Base-by-base conservation (phyloP, 2,113 vertebrate genomes). In the Oophaga pumilio region DNA sequence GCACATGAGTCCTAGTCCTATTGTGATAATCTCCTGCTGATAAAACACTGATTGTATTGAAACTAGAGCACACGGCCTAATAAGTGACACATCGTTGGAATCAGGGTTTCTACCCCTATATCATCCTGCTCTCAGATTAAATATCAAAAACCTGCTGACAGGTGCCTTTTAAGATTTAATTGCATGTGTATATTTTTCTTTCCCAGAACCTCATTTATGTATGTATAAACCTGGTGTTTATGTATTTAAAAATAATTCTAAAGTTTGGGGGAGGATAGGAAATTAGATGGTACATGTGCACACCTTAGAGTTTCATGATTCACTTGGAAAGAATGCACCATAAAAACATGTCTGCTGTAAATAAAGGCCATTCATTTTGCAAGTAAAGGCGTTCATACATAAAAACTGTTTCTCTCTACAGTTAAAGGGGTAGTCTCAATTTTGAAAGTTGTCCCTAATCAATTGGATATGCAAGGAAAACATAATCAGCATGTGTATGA, bases 271-370 rank as follows among this genome's bases (percentile, higher is more conserved):
- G 77, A 60, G 77, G 60, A 26, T 43, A 33, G 71, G 56, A 74
- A 33, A 85, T 17, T 22, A 15, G 28, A 57, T 33, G 8, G 53
- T 57, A 60, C 12, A 49, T 85, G 84, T 76, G 60, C 8, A 64
- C 43, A 85, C 84, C 69, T 62, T 53, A 22, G 73, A 76, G 57
- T 64, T 74, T 60, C 33, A 64, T 76, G 69, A 85, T 28, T 85
- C 84, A 85, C 33, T 85, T 64, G 84, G 84, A 74, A 43, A 49
- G 56, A 49, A 57, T 62, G 43, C 57, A 85, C 13, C 59, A 33
- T 49, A 57, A 73, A 26, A 62, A 76, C 84, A 59, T 85, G 69
- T 17, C 71, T 60, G 53, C 26, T 62, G 26, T 26, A 85, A 71
- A 85, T 74, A 76, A 76, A 85, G 53, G 14, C 82, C 66, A 84